phyloP scores from a whole-genome alignment of 2,888 invertebrate species.

The Lithodes maja region DNA sequence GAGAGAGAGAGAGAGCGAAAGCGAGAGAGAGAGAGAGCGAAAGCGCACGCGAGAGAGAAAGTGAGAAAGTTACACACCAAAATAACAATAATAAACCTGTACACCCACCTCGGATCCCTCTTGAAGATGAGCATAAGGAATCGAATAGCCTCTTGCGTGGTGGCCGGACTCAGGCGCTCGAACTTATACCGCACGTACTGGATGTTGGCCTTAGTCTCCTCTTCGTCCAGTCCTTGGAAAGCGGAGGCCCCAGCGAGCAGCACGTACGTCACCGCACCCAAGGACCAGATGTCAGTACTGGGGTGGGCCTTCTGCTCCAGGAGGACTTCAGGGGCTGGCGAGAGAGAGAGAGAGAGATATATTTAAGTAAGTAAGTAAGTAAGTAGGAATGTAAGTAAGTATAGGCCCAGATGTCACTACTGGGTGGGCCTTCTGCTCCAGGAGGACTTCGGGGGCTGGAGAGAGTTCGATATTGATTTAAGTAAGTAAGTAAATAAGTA shows the following conservation, averaged over 20 bases:
- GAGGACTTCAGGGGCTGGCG: conserved; percentile 87
- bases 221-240: conserved; percentile 87
- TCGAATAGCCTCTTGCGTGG: conserved; percentile 92
- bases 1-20: background rate
- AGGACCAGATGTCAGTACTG: conserved; percentile 96
- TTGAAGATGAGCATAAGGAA: conserved; percentile 98
- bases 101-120: conserved; percentile 91
- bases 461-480: background rate
- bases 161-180: conserved; percentile 94
- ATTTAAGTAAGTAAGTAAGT: too few species aligned
- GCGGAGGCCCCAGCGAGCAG: conserved; percentile 95
- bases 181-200: conserved; percentile 93
- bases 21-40: background rate
- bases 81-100: too few species aligned
- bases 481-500: too few species aligned
- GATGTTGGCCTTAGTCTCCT: conserved; percentile 93
- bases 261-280: conserved; percentile 93
- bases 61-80: background rate
- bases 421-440: conserved; percentile 91
- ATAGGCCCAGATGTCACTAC: conserved; percentile 98
- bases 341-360: background rate
- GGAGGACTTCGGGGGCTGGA: conserved; percentile 88
- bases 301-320: conserved; percentile 90
- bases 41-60: background rate
- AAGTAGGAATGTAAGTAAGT: too few species aligned